These are phyloP conservation scores for Nothoprocta pentlandii DNA, from an alignment of 2,113 vertebrate genomes.

Conservation along the genomic window DNA sequence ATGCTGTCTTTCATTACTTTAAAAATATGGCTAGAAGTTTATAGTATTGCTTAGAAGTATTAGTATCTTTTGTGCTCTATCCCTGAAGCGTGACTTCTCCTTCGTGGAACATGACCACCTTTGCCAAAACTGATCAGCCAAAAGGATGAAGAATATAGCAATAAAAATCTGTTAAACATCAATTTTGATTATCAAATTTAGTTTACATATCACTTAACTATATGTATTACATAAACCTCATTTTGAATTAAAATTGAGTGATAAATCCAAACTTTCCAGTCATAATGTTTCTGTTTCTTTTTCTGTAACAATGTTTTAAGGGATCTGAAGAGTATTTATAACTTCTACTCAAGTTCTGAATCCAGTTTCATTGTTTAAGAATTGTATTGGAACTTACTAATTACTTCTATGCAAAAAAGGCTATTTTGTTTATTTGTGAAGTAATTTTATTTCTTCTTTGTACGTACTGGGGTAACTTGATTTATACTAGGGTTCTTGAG, in stretches of 20 bases:
- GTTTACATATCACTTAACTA: neutral
- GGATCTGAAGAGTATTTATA: neutral
- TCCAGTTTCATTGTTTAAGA: conserved; percentile 4
- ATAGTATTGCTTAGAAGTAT: neutral
- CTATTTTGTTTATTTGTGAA: conserved; percentile 12
- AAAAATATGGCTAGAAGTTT: neutral
- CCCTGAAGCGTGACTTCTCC: neutral
- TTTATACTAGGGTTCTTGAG: conserved; percentile 20
- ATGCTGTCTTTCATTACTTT: neutral
- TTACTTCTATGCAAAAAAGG: conserved; percentile 22
- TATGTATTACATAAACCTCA: neutral
- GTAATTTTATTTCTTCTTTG: conserved; percentile 42
- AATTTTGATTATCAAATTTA: neutral
- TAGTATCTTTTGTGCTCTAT: neutral
- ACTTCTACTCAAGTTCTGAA: neutral
- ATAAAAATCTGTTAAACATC: neutral
- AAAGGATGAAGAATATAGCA: neutral
- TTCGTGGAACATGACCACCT: neutral
- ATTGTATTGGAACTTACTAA: neutral
- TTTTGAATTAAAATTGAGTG: neutral
- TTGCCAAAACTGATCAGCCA: neutral
- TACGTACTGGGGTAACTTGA: conserved; percentile 2
- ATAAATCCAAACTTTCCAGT: neutral
- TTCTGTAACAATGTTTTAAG: neutral
- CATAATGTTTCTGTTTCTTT: neutral